Evolutionary conservation across 53 echinoderm and acorn worm genomes (phyloP).

Genomic region (Holothuria scabra): DNA sequence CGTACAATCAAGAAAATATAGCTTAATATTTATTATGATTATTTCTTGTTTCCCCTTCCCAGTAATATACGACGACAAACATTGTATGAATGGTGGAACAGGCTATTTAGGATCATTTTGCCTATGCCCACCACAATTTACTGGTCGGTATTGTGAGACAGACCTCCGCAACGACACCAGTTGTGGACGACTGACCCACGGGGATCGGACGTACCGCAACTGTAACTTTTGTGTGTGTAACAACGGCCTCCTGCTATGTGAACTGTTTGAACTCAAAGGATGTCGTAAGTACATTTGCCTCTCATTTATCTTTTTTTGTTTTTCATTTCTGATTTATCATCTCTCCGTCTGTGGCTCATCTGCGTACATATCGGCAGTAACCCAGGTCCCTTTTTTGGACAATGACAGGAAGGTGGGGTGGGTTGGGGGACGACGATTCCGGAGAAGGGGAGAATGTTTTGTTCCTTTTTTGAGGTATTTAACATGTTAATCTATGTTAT

Average conservation of each 20-base stretch:
- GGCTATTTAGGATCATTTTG: constrained; percentile 85
- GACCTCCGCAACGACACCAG: constrained; percentile 47
- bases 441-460: too few species aligned
- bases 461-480: too few species aligned
- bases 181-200: constrained; percentile 68
- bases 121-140: constrained; percentile 66
- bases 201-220: constrained; percentile 64
- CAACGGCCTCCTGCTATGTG: constrained; percentile 65
- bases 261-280: constrained; percentile 56
- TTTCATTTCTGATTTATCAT: too few species aligned
- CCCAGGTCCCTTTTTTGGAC: too few species aligned
- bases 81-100: constrained; percentile 85
- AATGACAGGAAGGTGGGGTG: too few species aligned
- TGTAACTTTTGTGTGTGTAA: constrained; percentile 77
- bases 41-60: not conserved
- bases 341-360: too few species aligned
- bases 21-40: too few species aligned
- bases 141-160: constrained; percentile 86
- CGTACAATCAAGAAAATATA: too few species aligned
- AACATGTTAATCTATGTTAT: too few species aligned
- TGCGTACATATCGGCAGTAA: too few species aligned
- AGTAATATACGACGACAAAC: constrained; percentile 63
- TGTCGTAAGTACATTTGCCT: constrained; percentile 61
- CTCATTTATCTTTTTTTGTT: not conserved
- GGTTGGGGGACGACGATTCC: too few species aligned